Conservation (phyloP, 2,888 invertebrate genomes). For the Luffia ferchaultella region DNA sequence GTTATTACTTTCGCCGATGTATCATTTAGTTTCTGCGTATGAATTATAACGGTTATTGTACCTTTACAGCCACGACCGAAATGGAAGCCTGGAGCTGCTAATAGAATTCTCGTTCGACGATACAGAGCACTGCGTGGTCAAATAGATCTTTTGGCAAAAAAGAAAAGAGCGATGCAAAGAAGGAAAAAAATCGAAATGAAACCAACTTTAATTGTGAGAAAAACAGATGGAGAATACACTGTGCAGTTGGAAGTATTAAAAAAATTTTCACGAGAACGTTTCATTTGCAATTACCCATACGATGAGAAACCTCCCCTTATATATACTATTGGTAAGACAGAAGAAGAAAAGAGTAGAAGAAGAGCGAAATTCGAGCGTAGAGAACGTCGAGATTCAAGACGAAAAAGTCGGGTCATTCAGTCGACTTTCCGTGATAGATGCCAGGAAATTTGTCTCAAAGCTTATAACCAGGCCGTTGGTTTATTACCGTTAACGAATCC, state of each 20-base stretch:
- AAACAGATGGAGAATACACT: constrained; percentile 45
- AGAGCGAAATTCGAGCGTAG: constrained; percentile 41
- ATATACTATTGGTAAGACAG: constrained; percentile 50
- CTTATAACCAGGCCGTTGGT: constrained; percentile 55
- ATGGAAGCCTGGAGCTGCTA: constrained; percentile 53
- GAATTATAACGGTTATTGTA: no score
- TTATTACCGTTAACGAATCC: constrained; percentile 42
- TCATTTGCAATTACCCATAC: constrained; percentile 47
- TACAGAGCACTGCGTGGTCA: constrained; percentile 43
- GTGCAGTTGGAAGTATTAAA: constrained; percentile 58
- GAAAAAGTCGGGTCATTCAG: constrained; percentile 44
- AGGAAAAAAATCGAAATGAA: constrained; percentile 51
- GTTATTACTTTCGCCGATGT: no score
- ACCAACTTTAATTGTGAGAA: constrained; percentile 42
- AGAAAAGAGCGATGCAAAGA: constrained; percentile 44
- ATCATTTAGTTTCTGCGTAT: constrained; percentile 6
- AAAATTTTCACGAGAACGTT: constrained; percentile 48
- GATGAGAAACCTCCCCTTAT: constrained; percentile 48
- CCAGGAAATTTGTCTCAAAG: constrained; percentile 56
- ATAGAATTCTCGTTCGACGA: constrained; percentile 40
- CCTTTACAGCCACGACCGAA: constrained; percentile 39
- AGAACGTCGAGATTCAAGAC: constrained; percentile 45
- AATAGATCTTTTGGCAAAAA: constrained; percentile 41
- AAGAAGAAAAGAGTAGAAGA: constrained; percentile 39
- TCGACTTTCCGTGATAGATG: constrained; percentile 52